Conservation (phyloP, 1,140 invertebrate species). For the Temnothorax longispinosus region DNA sequence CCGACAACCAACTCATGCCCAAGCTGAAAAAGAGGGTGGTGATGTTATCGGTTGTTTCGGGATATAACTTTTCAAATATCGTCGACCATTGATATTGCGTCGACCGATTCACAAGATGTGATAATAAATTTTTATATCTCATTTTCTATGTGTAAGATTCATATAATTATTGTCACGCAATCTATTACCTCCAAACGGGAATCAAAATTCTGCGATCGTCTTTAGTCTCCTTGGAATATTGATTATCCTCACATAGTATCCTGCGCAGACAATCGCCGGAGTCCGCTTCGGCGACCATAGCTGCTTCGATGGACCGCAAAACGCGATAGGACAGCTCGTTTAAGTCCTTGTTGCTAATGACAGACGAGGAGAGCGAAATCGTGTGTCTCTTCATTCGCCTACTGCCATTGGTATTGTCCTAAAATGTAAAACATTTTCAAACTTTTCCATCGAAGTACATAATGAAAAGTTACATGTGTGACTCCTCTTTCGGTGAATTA, state of each 20-base stretch:
- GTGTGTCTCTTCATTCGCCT: slow-evolving; percentile 72
- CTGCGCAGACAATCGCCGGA: slow-evolving; percentile 87
- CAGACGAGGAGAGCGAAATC: slow-evolving; percentile 66
- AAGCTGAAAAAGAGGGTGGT: slow-evolving; percentile 83
- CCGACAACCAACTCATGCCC: slow-evolving; percentile 88
- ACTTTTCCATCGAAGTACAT: background rate
- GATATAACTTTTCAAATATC: background rate
- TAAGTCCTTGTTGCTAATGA: slow-evolving; percentile 78
- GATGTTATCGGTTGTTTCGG: slow-evolving; percentile 24
- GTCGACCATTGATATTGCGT: background rate
- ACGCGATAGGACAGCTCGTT: slow-evolving; percentile 87
- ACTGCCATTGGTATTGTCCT: slow-evolving; percentile 52
- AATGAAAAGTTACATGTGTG: background rate
- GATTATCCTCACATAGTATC: slow-evolving; percentile 89
- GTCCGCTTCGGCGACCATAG: slow-evolving; percentile 83
- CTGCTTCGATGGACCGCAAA: slow-evolving; percentile 86
- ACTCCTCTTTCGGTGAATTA: background rate
- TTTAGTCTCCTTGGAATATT: slow-evolving; percentile 85
- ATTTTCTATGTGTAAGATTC: background rate
- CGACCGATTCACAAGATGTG: background rate
- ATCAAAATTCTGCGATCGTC: slow-evolving; percentile 88
- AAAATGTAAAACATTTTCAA: background rate
- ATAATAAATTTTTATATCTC: background rate
- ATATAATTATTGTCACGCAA: background rate
- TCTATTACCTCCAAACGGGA: slow-evolving; percentile 89